Evolutionary conservation across 2,797 vertebrate species (phyloP), one percentile per base, ranked within the genome.

Genomic region (Tamandua tetradactyla): DNA sequence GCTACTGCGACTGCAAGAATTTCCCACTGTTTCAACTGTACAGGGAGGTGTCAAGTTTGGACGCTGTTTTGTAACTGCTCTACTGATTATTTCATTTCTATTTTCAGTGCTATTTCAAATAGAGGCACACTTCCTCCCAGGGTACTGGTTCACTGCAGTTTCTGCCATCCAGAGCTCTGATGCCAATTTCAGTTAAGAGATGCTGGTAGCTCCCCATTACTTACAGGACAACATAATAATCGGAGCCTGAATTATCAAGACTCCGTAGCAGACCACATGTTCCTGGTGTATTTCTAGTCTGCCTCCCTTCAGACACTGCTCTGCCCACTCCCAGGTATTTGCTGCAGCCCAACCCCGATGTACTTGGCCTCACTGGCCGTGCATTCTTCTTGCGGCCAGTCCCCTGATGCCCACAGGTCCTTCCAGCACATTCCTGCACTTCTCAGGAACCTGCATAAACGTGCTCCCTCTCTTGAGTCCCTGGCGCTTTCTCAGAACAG

Each of bases 1-100:
- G 32, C 23, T 4, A 0, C 8, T 4, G 15, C 2, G 15, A 23
- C 61, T 0, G 8, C 17, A 44, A 81, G 79, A 61, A 18, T 49
- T 32, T 32, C 13, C 64, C 42, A 25, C 7, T 0, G 1, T 14
- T 15, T 49, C 22, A 15, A 2, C 10, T 20, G 42, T 18, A 5
- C 37, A 23, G 52, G 25, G 35, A 20, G 49, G 35, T 1, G 17
- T 35, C 37, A 35, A 32, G 23, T 44, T 10, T 3, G 47, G 18
- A 1, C 10, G 9, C 40, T 79, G 23, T 8, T 44, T 17, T 69
- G 40, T 13, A n/a, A 25, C 12, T 23, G 49, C 15, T n/a, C 30
- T 15, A 35, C 15, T 0, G 7, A 47, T 20, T 32, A 22, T 62
- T 64, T 64, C 18, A 20, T 5, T n/a, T n/a, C 32, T 44, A 22